These are phyloP conservation scores for Barypeithes pellucidus DNA, from an alignment of 2,888 invertebrate species.

Conservation along the genomic window DNA sequence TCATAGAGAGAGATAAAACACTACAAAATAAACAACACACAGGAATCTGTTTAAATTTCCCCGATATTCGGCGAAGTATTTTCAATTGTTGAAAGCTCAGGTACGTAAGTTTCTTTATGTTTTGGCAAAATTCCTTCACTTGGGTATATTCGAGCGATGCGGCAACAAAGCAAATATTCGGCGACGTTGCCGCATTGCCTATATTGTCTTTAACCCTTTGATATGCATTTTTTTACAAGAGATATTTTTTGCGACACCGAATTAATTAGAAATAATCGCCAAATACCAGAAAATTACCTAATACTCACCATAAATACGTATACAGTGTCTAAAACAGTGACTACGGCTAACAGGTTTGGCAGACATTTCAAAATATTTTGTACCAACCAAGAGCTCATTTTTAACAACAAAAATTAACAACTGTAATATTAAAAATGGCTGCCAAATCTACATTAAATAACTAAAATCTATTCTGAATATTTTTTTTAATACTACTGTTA, in stretches of 20 bases:
- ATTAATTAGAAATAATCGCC: slow-evolving; percentile 23
- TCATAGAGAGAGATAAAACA: slow-evolving; percentile 61
- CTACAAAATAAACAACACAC: slow-evolving; percentile 69
- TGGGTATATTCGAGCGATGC: not conserved
- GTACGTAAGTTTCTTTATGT: slow-evolving; percentile 15
- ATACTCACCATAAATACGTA: slow-evolving; percentile 56
- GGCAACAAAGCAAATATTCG: not conserved
- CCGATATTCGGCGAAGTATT: slow-evolving; percentile 61
- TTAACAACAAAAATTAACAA: slow-evolving; percentile 36
- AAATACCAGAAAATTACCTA: slow-evolving; percentile 44
- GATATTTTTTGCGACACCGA: slow-evolving; percentile 1
- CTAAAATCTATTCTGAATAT: slow-evolving; percentile 52
- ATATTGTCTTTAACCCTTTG: slow-evolving; percentile 4
- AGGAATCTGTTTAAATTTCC: slow-evolving; percentile 60
- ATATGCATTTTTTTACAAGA: not conserved
- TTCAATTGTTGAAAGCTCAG: slow-evolving; percentile 46
- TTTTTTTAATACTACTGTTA: slow-evolving; percentile 68
- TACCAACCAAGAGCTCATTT: slow-evolving; percentile 43
- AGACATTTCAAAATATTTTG: slow-evolving; percentile 56
- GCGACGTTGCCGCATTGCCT: not conserved
- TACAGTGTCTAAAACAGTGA: slow-evolving; percentile 63
- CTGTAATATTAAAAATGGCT: slow-evolving; percentile 42
- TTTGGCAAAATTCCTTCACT: slow-evolving; percentile 6
- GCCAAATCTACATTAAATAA: slow-evolving; percentile 57
- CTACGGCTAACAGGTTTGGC: slow-evolving; percentile 58